A percentile compares a stretch with the other conserved stretches of the same genome.
These are phyloP conservation scores for Hippocampus guttulatus DNA, from an alignment of 2,113 vertebrate genomes.

Conservation along the genomic window DNA sequence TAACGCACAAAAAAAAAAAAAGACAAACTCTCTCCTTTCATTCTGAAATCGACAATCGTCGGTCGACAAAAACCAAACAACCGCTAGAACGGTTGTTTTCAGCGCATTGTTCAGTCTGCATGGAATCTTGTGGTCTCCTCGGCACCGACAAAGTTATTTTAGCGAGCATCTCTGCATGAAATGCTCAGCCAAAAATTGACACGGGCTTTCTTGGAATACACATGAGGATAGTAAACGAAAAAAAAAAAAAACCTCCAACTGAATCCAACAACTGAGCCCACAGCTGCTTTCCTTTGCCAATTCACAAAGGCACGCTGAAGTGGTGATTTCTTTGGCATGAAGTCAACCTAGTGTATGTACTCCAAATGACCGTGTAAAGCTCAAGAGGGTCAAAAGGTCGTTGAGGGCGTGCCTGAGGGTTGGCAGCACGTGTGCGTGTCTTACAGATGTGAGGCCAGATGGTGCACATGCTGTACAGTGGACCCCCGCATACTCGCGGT, in stretches of 20 bases:
- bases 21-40: conserved; percentile 59
- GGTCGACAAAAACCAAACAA: conserved; percentile 22
- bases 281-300: too few species aligned
- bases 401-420: conserved; percentile 14
- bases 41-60: conserved; percentile 5
- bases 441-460: conserved; percentile 57
- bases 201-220: conserved; percentile 7
- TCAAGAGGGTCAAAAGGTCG: conserved; percentile 21
- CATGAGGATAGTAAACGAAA: neutral
- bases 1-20: neutral
- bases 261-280: neutral
- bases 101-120: conserved; percentile 60
- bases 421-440: conserved; percentile 18
- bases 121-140: conserved; percentile 53
- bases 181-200: conserved; percentile 57
- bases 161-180: conserved; percentile 54
- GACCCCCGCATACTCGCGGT: too few species aligned
- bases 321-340: neutral
- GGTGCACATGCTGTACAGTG: conserved; percentile 20
- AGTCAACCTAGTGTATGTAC: neutral
- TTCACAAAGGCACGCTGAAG: neutral
- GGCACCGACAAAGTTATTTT: conserved; percentile 43
- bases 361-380: neutral
- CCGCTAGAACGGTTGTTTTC: conserved; percentile 43
- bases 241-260: neutral